A percentile compares a stretch with the other conserved stretches of the same genome.
Evolutionary conservation across 2,888 invertebrate genomes (phyloP).

Genomic region (Eupithecia inturbata): DNA sequence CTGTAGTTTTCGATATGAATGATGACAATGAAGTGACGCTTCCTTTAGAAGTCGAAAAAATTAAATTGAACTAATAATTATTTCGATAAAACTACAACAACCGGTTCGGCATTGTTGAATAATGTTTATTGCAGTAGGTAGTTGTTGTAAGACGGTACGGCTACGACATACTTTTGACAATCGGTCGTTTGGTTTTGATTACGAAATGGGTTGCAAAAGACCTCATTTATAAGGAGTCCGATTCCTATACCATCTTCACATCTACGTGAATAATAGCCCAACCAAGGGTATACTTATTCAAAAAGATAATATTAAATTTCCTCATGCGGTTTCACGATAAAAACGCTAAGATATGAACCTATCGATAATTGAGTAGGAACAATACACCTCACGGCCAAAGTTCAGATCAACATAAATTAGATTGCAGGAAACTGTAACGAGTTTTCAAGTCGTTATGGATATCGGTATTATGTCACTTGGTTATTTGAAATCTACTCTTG

Average conservation of each 20-base stretch:
- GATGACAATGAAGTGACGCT: neutral
- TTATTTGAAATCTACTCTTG: conserved; percentile 18
- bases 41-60: neutral
- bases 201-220: neutral
- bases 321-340: neutral
- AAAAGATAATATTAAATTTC: neutral
- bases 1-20: neutral
- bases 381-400: neutral
- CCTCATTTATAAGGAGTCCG: neutral
- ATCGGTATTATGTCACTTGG: conserved; percentile 22
- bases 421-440: neutral
- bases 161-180: neutral
- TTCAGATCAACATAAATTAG: neutral
- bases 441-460: conserved; percentile 15
- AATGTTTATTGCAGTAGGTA: too few relatives aligned
- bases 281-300: too few relatives aligned
- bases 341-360: neutral
- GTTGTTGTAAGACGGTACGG: neutral
- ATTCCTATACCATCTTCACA: too few relatives aligned
- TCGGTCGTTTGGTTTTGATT: too few relatives aligned
- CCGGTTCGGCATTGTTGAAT: too few relatives aligned
- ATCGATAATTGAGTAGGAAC: too few relatives aligned
- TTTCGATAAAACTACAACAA: neutral
- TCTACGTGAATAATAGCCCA: too few relatives aligned
- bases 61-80: neutral